Percentiles rank a stretch among this genome's conserved stretches.
Evolutionary conservation across 2,113 vertebrate species (phyloP).

Genomic region (Felis chaus): DNA sequence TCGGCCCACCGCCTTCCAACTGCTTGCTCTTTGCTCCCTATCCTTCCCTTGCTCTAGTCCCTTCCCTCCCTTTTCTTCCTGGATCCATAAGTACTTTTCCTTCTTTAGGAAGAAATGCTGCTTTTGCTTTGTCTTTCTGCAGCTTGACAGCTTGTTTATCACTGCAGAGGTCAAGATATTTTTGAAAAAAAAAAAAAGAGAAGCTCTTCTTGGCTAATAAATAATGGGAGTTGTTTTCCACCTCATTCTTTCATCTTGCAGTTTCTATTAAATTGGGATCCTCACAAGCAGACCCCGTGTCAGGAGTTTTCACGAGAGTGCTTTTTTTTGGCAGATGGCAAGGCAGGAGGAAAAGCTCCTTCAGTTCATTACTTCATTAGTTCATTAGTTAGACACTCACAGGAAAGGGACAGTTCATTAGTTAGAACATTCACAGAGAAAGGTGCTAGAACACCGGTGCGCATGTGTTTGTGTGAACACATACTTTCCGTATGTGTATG

Average conservation of each 20-base stretch:
- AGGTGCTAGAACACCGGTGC: background rate
- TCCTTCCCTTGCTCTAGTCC: background rate
- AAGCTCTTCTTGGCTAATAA: background rate
- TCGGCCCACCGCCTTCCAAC: background rate
- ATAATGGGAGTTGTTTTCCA: background rate
- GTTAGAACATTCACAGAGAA: accelerated
- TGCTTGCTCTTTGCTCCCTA: background rate
- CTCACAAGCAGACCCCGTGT: background rate
- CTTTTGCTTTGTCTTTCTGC: background rate
- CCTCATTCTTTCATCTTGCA: background rate
- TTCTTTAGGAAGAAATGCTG: background rate
- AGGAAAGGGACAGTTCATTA: background rate
- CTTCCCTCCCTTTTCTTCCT: background rate
- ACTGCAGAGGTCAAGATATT: background rate
- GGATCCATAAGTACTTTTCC: background rate
- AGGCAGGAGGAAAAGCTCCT: background rate
- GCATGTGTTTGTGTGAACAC: background rate
- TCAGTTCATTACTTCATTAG: too few relatives aligned
- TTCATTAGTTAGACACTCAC: too few relatives aligned
- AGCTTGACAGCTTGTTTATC: background rate
- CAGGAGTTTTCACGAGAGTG: background rate
- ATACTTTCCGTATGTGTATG: background rate
- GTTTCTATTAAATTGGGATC: background rate
- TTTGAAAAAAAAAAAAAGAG: background rate
- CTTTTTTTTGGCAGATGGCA: background rate